Conservation (phyloP, 1,140 invertebrate genomes). For the Schlechtendalia chinensis region DNA sequence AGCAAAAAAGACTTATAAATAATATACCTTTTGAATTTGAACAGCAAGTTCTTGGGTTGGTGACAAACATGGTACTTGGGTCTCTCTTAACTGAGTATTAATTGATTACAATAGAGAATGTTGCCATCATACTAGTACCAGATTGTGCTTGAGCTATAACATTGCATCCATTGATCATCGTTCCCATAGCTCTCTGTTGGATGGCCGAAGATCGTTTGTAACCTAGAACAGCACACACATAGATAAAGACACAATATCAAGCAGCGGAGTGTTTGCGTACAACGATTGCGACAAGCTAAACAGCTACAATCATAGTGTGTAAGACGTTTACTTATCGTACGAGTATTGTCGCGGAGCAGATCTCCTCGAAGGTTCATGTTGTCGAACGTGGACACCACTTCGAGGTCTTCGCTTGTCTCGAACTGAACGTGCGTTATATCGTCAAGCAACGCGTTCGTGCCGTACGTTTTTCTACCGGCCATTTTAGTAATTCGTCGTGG, state of each 20-base stretch:
- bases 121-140: slow-evolving; percentile 99
- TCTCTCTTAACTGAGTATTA: slow-evolving; percentile 92
- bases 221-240: slow-evolving; percentile 61
- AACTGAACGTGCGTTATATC: slow-evolving; percentile 90
- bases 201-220: slow-evolving; percentile 99
- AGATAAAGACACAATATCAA: not conserved
- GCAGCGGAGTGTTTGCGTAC: no score
- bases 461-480: not conserved
- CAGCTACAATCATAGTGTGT: not conserved
- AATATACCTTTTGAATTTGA: slow-evolving; percentile 95
- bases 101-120: slow-evolving; percentile 95
- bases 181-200: slow-evolving; percentile 94
- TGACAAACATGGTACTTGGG: slow-evolving; percentile 92
- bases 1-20: no score
- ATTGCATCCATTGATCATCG: slow-evolving; percentile 95
- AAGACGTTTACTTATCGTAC: slow-evolving; percentile 72
- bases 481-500: not conserved
- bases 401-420: slow-evolving; percentile 99
- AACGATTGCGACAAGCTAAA: not conserved
- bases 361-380: slow-evolving; percentile 93
- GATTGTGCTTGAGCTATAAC: slow-evolving; percentile 99
- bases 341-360: slow-evolving; percentile 92
- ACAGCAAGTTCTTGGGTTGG: slow-evolving; percentile 96
- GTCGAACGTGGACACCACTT: slow-evolving; percentile 97
- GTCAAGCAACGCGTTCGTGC: not conserved